These are phyloP conservation scores for Cavia porcellus DNA, from an alignment of 2,113 vertebrate species.

Conservation along the genomic window DNA sequence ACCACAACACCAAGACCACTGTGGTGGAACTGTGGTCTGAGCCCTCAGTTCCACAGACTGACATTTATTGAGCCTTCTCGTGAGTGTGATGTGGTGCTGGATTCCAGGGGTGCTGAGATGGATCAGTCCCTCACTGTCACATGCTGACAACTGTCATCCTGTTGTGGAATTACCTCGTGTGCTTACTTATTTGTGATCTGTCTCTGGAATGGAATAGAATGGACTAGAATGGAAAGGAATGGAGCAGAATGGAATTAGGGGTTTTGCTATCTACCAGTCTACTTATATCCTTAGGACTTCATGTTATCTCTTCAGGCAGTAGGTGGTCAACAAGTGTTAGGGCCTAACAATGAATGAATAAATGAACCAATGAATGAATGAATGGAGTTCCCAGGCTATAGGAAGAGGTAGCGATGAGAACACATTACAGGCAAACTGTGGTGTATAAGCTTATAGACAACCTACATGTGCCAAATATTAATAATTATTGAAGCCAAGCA, in stretches of 20 bases:
- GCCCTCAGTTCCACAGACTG: accelerated
- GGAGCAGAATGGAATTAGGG: neutral
- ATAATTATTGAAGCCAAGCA: neutral
- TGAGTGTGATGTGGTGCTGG: accelerated
- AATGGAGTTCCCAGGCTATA: neutral
- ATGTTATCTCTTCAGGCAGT: neutral
- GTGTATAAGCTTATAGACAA: too few species aligned
- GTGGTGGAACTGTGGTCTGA: accelerated
- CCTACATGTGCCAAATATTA: neutral
- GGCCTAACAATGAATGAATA: neutral
- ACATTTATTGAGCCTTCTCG: accelerated
- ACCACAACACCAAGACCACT: neutral
- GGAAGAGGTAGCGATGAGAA: neutral
- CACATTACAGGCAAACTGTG: neutral
- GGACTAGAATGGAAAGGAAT: neutral
- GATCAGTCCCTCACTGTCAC: accelerated
- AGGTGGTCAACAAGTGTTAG: neutral
- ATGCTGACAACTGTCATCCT: neutral
- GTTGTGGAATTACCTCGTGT: neutral
- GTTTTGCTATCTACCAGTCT: neutral
- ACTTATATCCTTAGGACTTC: neutral
- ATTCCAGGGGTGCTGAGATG: accelerated
- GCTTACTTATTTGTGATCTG: neutral
- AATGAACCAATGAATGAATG: neutral
- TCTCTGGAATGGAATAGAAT: neutral